Conservation (phyloP, 2,797 vertebrate genomes). For the Esox masquinongy region DNA sequence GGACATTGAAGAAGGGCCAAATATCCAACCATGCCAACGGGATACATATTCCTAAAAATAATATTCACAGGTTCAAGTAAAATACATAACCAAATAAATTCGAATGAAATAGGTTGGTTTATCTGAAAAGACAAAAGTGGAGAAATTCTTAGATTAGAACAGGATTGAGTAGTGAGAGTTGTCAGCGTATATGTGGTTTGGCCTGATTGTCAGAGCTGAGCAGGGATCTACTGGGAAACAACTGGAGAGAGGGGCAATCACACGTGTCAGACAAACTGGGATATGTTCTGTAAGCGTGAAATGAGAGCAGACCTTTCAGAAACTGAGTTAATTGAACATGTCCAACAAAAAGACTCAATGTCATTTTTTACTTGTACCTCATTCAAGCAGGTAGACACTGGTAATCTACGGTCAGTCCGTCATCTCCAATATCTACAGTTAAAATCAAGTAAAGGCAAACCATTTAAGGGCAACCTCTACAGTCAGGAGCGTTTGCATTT, state of each 20-base stretch:
- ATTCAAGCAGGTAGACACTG: not conserved
- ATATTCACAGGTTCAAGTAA: not conserved
- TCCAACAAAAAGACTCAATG: not conserved
- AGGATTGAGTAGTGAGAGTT: constrained; percentile 41
- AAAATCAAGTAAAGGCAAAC: not conserved
- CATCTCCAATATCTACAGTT: not conserved
- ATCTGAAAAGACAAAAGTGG: too few species aligned
- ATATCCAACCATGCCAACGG: not conserved
- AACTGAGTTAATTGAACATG: constrained; percentile 45
- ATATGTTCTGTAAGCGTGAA: constrained; percentile 61
- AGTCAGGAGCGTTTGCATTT: not conserved
- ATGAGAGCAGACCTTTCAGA: constrained; percentile 66
- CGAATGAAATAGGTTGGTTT: not conserved
- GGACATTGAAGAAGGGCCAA: not conserved
- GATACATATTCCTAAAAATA: not conserved
- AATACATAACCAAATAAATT: not conserved
- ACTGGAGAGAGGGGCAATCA: constrained; percentile 54
- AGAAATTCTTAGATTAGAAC: not conserved
- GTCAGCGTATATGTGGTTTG: constrained; percentile 37
- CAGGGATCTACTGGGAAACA: constrained; percentile 67
- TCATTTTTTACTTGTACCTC: not conserved
- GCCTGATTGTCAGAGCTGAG: constrained; percentile 68
- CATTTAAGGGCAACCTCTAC: not conserved
- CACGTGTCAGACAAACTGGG: constrained; percentile 68
- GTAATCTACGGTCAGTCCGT: not conserved